Evolutionary conservation across 1,140 invertebrate genomes (phyloP).

Genomic region (Myzus persicae): DNA sequence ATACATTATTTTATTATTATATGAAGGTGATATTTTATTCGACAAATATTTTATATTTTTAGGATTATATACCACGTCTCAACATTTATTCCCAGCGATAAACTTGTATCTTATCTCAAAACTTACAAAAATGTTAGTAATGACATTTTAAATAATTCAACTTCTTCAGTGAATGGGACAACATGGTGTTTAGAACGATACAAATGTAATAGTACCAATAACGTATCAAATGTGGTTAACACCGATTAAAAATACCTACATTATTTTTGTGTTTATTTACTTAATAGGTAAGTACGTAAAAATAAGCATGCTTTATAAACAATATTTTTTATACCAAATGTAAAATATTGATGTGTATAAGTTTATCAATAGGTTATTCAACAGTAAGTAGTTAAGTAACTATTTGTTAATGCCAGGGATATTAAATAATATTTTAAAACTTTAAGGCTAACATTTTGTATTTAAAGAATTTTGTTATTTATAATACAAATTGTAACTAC

Average conservation of each 20-base stretch:
- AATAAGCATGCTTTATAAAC: neutral
- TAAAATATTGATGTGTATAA: neutral
- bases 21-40: neutral
- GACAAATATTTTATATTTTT: neutral
- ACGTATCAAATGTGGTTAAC: neutral
- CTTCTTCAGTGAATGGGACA: neutral
- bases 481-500: neutral
- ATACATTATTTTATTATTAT: neutral
- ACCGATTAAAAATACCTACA: neutral
- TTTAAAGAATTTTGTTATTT: neutral
- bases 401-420: neutral
- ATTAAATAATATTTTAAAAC: neutral
- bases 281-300: neutral
- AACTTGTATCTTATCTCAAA: neutral
- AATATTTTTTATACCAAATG: neutral
- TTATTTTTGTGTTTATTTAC: neutral
- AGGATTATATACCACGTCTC: constrained; percentile 19
- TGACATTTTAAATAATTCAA: neutral
- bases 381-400: neutral
- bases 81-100: neutral
- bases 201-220: neutral
- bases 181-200: neutral
- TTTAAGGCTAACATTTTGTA: neutral
- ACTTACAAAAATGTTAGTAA: constrained; percentile 23
- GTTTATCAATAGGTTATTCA: neutral